Conservation (phyloP, 2,113 vertebrate genomes). For the Callochromis pleurospilus region DNA sequence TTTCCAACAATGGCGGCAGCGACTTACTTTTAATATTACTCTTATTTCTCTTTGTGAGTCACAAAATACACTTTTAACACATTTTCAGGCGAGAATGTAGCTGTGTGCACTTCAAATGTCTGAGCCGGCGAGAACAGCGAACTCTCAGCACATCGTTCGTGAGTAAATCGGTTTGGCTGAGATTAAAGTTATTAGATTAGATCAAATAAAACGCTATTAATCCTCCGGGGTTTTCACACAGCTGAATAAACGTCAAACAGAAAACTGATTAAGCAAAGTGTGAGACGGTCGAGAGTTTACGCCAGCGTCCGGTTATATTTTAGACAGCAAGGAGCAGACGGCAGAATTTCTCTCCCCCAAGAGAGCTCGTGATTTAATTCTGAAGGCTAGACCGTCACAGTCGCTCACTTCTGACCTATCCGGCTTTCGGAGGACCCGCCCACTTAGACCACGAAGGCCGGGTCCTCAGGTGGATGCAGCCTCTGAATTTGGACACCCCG, state of each 20-base stretch:
- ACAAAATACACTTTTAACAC: not conserved
- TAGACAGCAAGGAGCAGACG: not conserved
- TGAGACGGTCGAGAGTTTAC: fast-evolving
- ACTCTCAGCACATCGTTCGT: not conserved
- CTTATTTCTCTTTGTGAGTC: fast-evolving
- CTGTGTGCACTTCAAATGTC: not conserved
- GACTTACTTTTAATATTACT: fast-evolving
- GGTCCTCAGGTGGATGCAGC: not conserved
- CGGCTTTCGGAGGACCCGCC: not conserved
- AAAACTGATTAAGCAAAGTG: not conserved
- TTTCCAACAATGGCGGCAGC: not conserved
- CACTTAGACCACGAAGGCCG: not conserved
- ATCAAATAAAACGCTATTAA: fast-evolving
- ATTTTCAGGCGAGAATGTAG: not conserved
- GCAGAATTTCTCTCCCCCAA: fast-evolving
- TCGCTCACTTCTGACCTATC: not conserved
- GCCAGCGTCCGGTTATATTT: not conserved
- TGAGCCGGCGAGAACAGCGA: not conserved
- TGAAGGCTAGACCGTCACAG: not conserved
- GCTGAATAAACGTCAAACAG: not conserved
- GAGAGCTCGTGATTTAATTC: fast-evolving
- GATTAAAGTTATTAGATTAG: not conserved
- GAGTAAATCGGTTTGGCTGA: not conserved
- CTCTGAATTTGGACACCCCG: not conserved
- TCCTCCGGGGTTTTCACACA: too few species aligned